Evolutionary conservation across 2,113 vertebrate species (phyloP).

Genomic region (Gymnogyps californianus): DNA sequence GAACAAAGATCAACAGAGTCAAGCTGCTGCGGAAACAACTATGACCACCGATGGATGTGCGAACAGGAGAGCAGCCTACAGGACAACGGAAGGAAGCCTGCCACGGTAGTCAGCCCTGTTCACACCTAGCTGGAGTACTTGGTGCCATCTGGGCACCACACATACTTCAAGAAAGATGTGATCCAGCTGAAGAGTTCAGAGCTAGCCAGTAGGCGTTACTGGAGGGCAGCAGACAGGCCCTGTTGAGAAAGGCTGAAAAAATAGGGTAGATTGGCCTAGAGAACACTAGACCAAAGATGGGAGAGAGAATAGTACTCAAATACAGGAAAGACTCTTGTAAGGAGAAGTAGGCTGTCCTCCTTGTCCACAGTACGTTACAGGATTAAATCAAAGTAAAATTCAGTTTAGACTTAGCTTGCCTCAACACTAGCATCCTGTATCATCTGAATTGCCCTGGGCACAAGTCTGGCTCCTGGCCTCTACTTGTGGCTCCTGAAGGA

Average conservation of each 20-base stretch:
- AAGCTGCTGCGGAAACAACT: neutral
- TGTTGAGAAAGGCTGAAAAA: neutral
- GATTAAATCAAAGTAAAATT: neutral
- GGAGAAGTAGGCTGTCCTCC: neutral
- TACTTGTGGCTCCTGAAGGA: neutral
- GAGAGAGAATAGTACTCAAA: neutral
- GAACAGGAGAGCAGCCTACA: neutral
- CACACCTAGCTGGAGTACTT: neutral
- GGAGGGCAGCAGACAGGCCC: neutral
- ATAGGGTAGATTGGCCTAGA: neutral
- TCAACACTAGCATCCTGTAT: neutral
- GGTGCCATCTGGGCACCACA: neutral
- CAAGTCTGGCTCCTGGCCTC: neutral
- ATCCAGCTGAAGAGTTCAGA: neutral
- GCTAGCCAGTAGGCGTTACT: neutral
- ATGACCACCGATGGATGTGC: fast-evolving
- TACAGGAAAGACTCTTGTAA: neutral
- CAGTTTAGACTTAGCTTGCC: neutral
- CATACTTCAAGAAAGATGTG: neutral
- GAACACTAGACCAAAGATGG: neutral
- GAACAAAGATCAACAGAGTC: neutral
- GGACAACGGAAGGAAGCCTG: neutral
- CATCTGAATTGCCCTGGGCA: neutral
- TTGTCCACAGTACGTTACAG: neutral
- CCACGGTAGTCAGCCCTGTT: neutral